Evolutionary conservation across 2,797 vertebrate genomes (phyloP), one percentile per base, ranked within the genome.

Genomic region (Florisuga fusca): DNA sequence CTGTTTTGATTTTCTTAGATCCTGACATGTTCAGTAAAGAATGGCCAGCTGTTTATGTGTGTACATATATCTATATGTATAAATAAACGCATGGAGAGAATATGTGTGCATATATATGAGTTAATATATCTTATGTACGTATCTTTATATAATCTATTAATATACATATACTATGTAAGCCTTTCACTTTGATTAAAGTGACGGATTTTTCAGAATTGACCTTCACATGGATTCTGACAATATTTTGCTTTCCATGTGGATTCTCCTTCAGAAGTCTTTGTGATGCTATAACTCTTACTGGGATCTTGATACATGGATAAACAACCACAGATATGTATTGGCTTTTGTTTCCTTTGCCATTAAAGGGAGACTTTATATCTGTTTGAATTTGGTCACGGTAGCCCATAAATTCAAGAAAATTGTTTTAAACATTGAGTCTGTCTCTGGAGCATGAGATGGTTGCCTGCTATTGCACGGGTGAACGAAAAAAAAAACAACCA

Each of bases 11-110:
- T 90, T 90, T 87, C 89, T 50, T 80, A 61, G 89, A 64, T 51
- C 83, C 86, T 82, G 78, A 87, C 67, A 88, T 45, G 84, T 82
- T 61, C 59, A 51, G 26, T 43, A 71, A 89, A 74, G 90, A 89
- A 89, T 77, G 67, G 57, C 27, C 83, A 92, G 71, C 80, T 96
- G 88, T 33, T 90, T 83, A 25, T 78, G 13, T 58, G 8, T 68
- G 5, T 46, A 10, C 18, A 19, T 46, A 19, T 46, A 25, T n/a
- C n/a, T 78, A 12, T 58, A 7, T 68, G 27, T 36, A 46, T 61
- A 58, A 86, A 53, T 81, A 76, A 11, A 43, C 6, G 41, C 22
- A 14, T 3, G 6, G 31, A 76, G 38, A 89, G 16, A 77, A 18
- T 67, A 41, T 41, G 13, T 26, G 57, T 36, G 31, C 34, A 85